Evolutionary conservation across 23 tunicate species (phyloP).

Genomic region (Trididemnum miniatum): DNA sequence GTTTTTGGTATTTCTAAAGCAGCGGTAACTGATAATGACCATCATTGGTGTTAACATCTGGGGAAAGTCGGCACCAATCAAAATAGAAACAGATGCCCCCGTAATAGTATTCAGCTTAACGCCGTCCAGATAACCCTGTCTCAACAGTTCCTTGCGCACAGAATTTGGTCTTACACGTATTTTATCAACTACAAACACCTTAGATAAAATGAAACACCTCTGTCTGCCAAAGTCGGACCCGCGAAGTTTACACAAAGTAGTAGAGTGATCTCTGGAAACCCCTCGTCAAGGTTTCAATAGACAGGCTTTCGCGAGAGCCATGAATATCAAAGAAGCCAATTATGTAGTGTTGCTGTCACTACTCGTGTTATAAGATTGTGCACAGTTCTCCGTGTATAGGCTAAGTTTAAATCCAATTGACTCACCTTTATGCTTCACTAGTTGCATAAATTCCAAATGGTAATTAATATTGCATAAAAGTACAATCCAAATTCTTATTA

Average conservation of each 20-base stretch:
- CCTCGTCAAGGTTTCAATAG: neutral
- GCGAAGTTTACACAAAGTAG: neutral
- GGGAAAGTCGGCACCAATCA: neutral
- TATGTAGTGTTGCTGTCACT: too few species aligned
- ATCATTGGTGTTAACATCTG: neutral
- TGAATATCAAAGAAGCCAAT: neutral
- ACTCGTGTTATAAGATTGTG: too few species aligned
- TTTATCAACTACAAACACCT: neutral
- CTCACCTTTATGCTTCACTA: too few species aligned
- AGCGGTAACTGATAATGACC: neutral
- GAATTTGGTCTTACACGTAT: neutral
- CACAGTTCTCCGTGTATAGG: too few species aligned
- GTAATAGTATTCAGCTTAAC: neutral
- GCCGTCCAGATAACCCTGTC: neutral
- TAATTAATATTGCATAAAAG: too few species aligned
- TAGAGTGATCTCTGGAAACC: neutral
- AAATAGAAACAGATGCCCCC: neutral
- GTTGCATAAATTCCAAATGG: too few species aligned
- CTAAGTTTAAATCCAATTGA: too few species aligned
- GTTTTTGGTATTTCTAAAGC: neutral
- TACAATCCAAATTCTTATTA: too few species aligned
- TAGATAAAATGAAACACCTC: neutral
- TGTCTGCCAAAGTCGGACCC: neutral
- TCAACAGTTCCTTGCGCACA: neutral
- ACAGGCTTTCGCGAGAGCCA: neutral